These are phyloP conservation scores for Cephalopterus ornatus DNA, from an alignment of 2,113 vertebrate species.

Conservation along the genomic window DNA sequence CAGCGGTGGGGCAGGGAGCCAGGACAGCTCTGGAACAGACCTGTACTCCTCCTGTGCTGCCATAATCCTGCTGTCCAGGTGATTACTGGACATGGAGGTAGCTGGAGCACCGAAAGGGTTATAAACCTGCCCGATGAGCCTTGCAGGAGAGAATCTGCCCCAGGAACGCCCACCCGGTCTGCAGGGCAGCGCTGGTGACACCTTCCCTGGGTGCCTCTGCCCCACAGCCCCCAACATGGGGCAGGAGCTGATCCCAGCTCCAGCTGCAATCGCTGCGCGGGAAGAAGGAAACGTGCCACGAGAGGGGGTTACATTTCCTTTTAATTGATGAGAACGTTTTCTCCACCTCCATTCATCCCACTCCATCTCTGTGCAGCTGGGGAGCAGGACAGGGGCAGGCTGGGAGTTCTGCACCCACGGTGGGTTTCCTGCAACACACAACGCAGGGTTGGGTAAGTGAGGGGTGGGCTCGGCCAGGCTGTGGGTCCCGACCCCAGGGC, in stretches of 20 bases:
- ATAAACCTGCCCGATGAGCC: not conserved
- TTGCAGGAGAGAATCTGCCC: not conserved
- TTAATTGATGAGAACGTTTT: slow-evolving; percentile 30
- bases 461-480: accelerated
- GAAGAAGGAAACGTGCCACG: not conserved
- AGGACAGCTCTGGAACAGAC: not conserved
- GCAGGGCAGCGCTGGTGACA: not conserved
- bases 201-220: not conserved
- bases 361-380: not conserved
- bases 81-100: not conserved
- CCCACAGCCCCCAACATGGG: not conserved
- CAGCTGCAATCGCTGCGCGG: not conserved
- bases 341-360: not conserved
- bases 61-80: not conserved
- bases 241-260: not conserved
- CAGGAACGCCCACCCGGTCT: not conserved
- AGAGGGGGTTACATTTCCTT: slow-evolving; percentile 7
- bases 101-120: not conserved
- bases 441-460: accelerated
- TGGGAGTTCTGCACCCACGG: not conserved
- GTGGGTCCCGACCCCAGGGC: not conserved
- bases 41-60: not conserved
- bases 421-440: slow-evolving; percentile 27
- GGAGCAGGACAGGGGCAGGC: not conserved
- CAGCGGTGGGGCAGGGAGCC: not conserved